A percentile compares a stretch with the other conserved stretches of the same genome.
Evolutionary conservation across 2,797 vertebrate genomes (phyloP).

Genomic region (Sebastes baramenuke): DNA sequence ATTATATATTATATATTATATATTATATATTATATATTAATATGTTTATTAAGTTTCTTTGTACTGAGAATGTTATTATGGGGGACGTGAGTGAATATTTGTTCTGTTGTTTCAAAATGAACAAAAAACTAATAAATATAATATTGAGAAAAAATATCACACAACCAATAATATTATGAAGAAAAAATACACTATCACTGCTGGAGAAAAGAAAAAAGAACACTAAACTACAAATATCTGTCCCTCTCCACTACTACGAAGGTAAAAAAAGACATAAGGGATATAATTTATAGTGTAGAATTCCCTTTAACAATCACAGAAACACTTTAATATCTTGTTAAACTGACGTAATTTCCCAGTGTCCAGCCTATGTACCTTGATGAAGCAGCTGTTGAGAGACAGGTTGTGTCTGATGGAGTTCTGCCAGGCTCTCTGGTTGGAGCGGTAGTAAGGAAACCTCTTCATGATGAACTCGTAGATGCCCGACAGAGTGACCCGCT

Average conservation of each 20-base stretch:
- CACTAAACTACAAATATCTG: no score
- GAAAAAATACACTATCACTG: background rate
- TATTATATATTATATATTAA: no score
- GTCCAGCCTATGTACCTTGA: slow-evolving; percentile 85
- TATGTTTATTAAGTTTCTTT: no score
- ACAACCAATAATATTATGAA: background rate
- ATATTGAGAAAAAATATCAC: no score
- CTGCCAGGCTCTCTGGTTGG: slow-evolving; percentile 98
- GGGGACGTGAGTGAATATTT: no score
- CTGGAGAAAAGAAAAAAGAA: background rate
- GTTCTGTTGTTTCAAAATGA: no score
- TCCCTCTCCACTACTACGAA: background rate
- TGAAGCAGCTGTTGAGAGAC: slow-evolving; percentile 98
- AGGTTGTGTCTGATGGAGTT: slow-evolving; percentile 99
- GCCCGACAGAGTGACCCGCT: slow-evolving; percentile 94
- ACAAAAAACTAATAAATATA: no score
- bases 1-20: no score
- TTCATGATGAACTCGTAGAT: slow-evolving; percentile 99
- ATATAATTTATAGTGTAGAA: no score
- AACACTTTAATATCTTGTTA: background rate
- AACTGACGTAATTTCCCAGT: background rate
- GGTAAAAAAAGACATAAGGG: background rate
- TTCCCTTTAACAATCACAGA: background rate
- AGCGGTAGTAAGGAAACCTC: slow-evolving; percentile 96
- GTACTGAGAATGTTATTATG: no score